phyloP scores from a whole-genome alignment of 1,140 invertebrate genomes.

The Drosophila obscura region DNA sequence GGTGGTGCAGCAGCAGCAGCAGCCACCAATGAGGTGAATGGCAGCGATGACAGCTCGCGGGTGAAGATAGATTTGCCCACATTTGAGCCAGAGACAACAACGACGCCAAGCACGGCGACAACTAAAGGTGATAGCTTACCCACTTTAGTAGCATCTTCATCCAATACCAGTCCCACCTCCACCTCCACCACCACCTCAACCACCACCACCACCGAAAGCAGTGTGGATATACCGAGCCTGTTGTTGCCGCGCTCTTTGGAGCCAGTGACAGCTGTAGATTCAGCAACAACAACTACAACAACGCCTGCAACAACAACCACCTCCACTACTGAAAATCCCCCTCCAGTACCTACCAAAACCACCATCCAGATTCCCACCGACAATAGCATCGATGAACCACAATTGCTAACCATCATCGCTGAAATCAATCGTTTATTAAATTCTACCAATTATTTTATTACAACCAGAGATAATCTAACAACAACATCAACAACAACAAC shows the following conservation, averaged over 20 bases:
- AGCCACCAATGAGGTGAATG: slow-evolving; percentile 23
- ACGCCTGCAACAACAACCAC: slow-evolving; percentile 30
- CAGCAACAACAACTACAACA: slow-evolving; percentile 4
- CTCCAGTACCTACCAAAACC: slow-evolving; percentile 19
- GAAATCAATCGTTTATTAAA: slow-evolving; percentile 84
- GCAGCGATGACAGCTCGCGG: slow-evolving; percentile 43
- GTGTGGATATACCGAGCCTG: slow-evolving; percentile 12
- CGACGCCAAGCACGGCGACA: slow-evolving; percentile 3
- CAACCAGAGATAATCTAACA: slow-evolving; percentile 81
- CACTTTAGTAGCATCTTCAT: slow-evolving; percentile 42
- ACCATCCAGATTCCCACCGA: slow-evolving; percentile 48
- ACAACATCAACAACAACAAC: slow-evolving; percentile 62
- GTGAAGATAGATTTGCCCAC: slow-evolving; percentile 85
- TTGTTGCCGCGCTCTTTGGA: slow-evolving; percentile 55
- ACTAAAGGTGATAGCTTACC: slow-evolving; percentile 63
- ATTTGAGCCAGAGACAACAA: slow-evolving; percentile 79
- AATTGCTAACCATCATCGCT: slow-evolving; percentile 74
- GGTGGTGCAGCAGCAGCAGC: slow-evolving; percentile 57
- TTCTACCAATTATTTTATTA: slow-evolving; percentile 84
- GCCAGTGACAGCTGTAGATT: slow-evolving; percentile 27
- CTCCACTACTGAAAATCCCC: slow-evolving; percentile 23
- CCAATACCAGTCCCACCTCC: slow-evolving; percentile 32
- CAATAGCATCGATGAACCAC: slow-evolving; percentile 72
- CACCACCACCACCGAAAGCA: slow-evolving; percentile 30
- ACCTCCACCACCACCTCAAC: slow-evolving; percentile 27